Percentiles rank a stretch among this genome's conserved stretches.
Conservation (phyloP, 1,140 invertebrate species). For the Meloidogyne exigua region DNA sequence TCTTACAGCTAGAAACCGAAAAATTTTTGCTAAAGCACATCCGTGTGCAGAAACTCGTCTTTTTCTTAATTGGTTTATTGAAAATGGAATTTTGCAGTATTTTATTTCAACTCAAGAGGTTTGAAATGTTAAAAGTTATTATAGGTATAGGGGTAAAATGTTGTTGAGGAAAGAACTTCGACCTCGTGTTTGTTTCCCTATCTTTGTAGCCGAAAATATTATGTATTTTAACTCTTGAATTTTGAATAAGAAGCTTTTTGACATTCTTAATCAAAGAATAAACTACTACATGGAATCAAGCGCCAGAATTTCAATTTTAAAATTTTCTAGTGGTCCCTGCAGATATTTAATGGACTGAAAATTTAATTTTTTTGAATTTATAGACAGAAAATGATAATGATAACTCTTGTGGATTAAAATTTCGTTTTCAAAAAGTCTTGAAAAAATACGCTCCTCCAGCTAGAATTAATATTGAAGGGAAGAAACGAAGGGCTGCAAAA, state of each 20-base stretch:
- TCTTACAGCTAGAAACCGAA: constrained; percentile 42
- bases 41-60: constrained; percentile 38
- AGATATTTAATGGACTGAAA: no score
- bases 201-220: no score
- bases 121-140: no score
- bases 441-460: constrained; percentile 49
- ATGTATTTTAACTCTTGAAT: no score
- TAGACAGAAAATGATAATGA: neutral
- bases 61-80: constrained; percentile 42
- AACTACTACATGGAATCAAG: no score
- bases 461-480: constrained; percentile 22
- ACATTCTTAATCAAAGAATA: no score
- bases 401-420: constrained; percentile 10
- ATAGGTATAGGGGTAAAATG: no score
- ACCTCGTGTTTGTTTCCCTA: no score
- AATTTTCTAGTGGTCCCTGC: no score
- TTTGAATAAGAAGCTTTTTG: no score
- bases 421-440: constrained; percentile 42
- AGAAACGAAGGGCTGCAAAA: constrained; percentile 42
- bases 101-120: constrained; percentile 33
- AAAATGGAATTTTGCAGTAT: constrained; percentile 38
- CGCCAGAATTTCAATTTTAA: no score
- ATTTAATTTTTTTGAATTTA: neutral
- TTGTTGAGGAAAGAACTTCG: no score
- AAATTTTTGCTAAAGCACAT: constrained; percentile 40